phyloP scores from a whole-genome alignment of 2,797 vertebrate species.

The Capromys pilorides region DNA sequence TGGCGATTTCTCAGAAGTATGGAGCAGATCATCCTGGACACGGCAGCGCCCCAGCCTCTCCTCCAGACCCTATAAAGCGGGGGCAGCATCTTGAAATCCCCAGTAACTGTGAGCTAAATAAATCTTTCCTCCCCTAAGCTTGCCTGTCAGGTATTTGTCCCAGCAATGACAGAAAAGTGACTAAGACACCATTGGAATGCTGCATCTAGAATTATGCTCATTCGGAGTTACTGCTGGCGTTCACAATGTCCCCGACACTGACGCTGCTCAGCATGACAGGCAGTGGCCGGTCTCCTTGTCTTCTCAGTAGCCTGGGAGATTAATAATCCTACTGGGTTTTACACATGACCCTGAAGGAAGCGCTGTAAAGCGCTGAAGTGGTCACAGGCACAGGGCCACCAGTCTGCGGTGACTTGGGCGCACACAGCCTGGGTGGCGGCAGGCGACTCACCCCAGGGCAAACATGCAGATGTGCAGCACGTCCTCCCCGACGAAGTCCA shows the following conservation, averaged over 20 bases:
- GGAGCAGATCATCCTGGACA: no score
- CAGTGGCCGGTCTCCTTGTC: not conserved
- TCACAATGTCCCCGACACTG: not conserved
- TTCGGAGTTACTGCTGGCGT: not conserved
- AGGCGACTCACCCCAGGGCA: conserved; percentile 92
- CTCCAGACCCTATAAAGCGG: no score
- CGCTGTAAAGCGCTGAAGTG: not conserved
- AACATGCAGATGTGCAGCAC: conserved; percentile 95
- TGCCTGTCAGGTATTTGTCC: no score
- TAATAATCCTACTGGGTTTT: not conserved
- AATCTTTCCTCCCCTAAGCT: no score
- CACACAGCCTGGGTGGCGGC: fast-evolving
- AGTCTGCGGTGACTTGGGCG: not conserved
- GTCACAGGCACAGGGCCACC: fast-evolving
- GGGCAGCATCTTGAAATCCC: no score
- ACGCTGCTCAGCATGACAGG: not conserved
- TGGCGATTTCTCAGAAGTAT: no score
- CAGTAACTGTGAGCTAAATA: no score
- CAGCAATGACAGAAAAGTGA: no score
- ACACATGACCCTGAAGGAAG: not conserved
- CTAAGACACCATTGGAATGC: not conserved
- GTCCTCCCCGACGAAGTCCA: conserved; percentile 93
- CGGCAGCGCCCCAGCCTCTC: no score
- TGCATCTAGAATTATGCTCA: not conserved
- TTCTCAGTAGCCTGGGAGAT: not conserved